Base-by-base conservation (phyloP, 2,113 vertebrate species). In the Tragelaphus scriptus region DNA sequence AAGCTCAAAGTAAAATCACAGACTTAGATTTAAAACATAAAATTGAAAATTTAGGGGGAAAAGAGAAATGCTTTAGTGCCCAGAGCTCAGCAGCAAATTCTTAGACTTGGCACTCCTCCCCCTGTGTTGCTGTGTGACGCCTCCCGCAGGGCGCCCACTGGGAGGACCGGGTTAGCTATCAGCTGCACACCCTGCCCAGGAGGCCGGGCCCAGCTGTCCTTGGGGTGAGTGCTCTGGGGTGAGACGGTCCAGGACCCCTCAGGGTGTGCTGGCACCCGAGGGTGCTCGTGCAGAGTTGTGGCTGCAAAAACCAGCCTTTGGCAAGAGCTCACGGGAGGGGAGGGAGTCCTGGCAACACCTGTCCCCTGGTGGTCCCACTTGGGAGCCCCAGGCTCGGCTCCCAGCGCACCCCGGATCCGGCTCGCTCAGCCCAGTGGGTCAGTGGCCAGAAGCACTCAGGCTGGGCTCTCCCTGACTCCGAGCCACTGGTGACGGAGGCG, bases 121-220 rank as follows among this genome's bases (percentile, higher is more conserved):
- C 30, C 26, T 17, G 51, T 65, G 80, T 16, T 10, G 7, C 56
- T 7, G 23, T 4, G 40, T 21, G 49, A 30, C 25, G 2, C 17
- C 5, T 44, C 10, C 6, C 0, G n/a, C 61, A n/a, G 56, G 55
- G 47, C 0, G 3, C 61, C 49, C 40, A 6, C 2, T 4, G 68
- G n/a, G 19, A 77, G 80, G 75, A 58, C n/a, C 1, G 1, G 8
- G 7, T 28, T 13, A 32, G 81, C 44, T 16, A 2, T 23, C 4
- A 15, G 14, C 6, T 0, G 13, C 9, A 11, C 17, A 0, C 44
- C 44, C 36, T 63, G 75, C 81, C 53, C 51, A n/a, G 59, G 55
- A 84, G 80, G 36, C 47, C 55, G 26, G 6, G 15, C 9, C 2
- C 26, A 49, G 51, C 75, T 68, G 65, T 82, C 77, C 30, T 19